A percentile compares a stretch with the other conserved stretches of the same genome.
Evolutionary conservation across 2,888 invertebrate genomes (phyloP).

Genomic region (Rhyacophila evoluta): DNA sequence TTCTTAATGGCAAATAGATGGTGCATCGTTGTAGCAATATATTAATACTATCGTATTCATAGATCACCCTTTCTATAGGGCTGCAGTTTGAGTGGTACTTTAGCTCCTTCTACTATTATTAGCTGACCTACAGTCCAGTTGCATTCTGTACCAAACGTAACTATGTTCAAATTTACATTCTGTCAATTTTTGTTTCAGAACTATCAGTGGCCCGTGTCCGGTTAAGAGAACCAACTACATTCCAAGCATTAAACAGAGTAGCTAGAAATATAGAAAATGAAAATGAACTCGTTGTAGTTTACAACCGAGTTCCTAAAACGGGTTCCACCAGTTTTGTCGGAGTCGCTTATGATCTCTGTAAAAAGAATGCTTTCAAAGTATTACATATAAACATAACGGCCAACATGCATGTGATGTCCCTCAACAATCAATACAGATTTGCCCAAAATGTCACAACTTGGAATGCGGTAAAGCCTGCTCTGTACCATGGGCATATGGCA

Average conservation of each 20-base stretch:
- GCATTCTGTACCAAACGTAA: too few relatives aligned
- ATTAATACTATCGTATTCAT: too few relatives aligned
- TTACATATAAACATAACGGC: conserved; percentile 96
- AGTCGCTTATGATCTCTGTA: conserved; percentile 88
- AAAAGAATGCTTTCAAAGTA: conserved; percentile 73
- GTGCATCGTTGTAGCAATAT: too few relatives aligned
- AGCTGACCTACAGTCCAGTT: too few relatives aligned
- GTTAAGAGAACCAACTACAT: conserved; percentile 56
- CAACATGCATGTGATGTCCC: conserved; percentile 94
- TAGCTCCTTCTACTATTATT: too few relatives aligned
- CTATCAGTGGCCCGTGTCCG: conserved; percentile 59
- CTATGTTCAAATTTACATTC: too few relatives aligned
- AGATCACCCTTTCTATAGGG: too few relatives aligned
- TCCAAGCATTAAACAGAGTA: conserved; percentile 49
- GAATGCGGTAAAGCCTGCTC: conserved; percentile 90
- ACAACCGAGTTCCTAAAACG: conserved; percentile 97
- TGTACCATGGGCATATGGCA: conserved; percentile 98
- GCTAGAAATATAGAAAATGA: conserved; percentile 61
- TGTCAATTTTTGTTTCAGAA: conserved; percentile 59
- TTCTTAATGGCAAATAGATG: too few relatives aligned
- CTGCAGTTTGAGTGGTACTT: too few relatives aligned
- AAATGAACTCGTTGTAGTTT: conserved; percentile 85
- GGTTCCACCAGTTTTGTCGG: conserved; percentile 97
- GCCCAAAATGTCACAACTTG: conserved; percentile 92
- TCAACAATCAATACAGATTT: conserved; percentile 91